A percentile compares a stretch with the other conserved stretches of the same genome.
These are phyloP conservation scores for Pachyuromys duprasi DNA, from an alignment of 2,797 vertebrate genomes.

Conservation along the genomic window DNA sequence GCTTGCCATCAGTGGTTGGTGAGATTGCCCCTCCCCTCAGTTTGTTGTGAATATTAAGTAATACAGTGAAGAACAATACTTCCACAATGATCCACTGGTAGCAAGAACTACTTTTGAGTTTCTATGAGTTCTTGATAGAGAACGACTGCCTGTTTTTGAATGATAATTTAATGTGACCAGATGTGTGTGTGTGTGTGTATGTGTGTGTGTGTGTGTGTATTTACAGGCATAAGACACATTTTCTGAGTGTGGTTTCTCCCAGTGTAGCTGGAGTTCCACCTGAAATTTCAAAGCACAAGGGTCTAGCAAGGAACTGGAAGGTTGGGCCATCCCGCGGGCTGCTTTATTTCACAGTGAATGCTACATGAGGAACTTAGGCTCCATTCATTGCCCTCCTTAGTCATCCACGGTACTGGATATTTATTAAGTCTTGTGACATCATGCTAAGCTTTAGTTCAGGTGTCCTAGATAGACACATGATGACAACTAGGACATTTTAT, in stretches of 20 bases:
- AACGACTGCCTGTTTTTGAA: not conserved
- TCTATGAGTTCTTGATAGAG: not conserved
- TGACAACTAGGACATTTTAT: not conserved
- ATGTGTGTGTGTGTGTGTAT: not conserved
- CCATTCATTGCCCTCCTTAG: not conserved
- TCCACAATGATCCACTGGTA: no score
- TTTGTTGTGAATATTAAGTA: not conserved
- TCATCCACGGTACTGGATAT: no score
- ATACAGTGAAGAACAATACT: not conserved
- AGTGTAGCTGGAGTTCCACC: not conserved
- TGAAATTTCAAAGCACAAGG: not conserved
- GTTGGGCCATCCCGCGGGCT: not conserved
- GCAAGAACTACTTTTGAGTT: not conserved
- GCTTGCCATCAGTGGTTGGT: not conserved
- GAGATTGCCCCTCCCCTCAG: not conserved
- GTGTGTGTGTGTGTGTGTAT: not conserved
- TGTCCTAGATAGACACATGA: not conserved
- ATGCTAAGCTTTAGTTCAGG: not conserved
- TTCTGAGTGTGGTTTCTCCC: not conserved
- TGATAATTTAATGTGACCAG: not conserved
- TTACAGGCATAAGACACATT: not conserved
- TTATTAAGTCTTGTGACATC: not conserved
- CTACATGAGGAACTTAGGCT: accelerated
- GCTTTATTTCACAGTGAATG: not conserved
- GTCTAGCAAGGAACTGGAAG: no score